phyloP scores from a whole-genome alignment of 2,797 vertebrate genomes.

The Enteromius thamalakanensis region DNA sequence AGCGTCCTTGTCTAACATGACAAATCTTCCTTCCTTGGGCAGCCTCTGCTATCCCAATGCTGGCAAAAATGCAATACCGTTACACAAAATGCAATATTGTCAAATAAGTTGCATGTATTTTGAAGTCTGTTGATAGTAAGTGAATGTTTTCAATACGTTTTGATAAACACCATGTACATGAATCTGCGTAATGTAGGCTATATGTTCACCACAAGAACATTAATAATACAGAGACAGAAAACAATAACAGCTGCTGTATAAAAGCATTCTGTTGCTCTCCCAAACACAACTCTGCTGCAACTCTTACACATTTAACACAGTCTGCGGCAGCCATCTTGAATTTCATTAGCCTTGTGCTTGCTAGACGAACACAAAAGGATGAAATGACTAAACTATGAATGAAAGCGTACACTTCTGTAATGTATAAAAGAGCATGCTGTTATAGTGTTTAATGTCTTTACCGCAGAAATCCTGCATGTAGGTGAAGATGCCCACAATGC shows the following conservation, averaged over 20 bases:
- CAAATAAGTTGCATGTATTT: neutral
- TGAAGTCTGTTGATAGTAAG: neutral
- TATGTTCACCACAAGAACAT: neutral
- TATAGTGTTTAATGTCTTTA: neutral
- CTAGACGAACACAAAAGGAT: neutral
- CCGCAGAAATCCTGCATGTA: constrained; percentile 9
- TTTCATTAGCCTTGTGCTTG: neutral
- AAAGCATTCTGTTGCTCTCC: neutral
- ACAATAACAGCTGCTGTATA: neutral
- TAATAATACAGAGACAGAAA: neutral
- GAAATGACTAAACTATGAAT: neutral
- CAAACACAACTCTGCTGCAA: neutral
- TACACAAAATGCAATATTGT: neutral
- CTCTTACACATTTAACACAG: neutral
- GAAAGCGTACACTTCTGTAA: neutral
- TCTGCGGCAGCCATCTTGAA: neutral
- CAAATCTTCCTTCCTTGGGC: constrained; percentile 14
- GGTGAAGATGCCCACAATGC: constrained; percentile 1
- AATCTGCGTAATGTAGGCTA: neutral
- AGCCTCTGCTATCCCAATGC: neutral
- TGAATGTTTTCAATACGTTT: neutral
- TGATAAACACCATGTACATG: neutral
- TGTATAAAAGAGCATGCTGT: neutral
- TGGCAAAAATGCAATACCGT: neutral
- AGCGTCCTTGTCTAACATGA: constrained; percentile 21